Percentiles rank a stretch among this genome's conserved stretches.
Evolutionary conservation across 2,113 vertebrate genomes (phyloP).

Genomic region (Sylvilagus bachmani): DNA sequence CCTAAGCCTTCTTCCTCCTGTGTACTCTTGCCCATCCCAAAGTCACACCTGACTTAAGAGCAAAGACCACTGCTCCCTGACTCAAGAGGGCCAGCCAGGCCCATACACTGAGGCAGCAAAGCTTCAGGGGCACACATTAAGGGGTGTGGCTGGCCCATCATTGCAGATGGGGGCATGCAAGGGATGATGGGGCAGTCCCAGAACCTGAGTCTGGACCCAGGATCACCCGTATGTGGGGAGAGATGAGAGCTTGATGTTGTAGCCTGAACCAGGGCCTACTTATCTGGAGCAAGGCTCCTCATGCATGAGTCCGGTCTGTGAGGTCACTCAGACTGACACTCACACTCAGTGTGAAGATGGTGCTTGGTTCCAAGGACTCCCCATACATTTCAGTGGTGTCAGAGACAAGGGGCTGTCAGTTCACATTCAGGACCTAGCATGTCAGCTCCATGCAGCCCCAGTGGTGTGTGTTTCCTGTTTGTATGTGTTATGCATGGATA

Average conservation of each 20-base stretch:
- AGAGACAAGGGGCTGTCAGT: not conserved
- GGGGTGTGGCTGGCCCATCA: not conserved
- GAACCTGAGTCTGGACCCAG: not conserved
- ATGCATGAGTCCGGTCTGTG: not conserved
- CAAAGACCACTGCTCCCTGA: not conserved
- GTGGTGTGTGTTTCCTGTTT: not conserved
- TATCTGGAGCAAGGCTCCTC: not conserved
- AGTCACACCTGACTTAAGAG: not conserved
- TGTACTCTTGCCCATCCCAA: not conserved
- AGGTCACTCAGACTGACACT: not conserved
- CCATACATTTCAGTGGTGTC: not conserved
- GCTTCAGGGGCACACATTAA: not conserved
- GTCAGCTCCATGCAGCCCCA: not conserved
- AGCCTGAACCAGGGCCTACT: not conserved
- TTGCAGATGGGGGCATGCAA: accelerated
- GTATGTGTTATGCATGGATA: not conserved
- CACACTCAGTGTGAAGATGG: not conserved
- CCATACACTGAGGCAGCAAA: not conserved
- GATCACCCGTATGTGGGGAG: not conserved
- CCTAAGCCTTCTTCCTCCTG: not conserved
- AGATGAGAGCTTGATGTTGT: not conserved
- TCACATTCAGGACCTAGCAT: not conserved
- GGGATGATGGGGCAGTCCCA: not conserved
- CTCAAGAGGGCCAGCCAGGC: not conserved
- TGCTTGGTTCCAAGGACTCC: not conserved